A percentile compares a stretch with the other conserved stretches of the same genome.
These are phyloP conservation scores for Micropterix aruncella DNA, from an alignment of 2,888 invertebrate genomes.

Conservation along the genomic window DNA sequence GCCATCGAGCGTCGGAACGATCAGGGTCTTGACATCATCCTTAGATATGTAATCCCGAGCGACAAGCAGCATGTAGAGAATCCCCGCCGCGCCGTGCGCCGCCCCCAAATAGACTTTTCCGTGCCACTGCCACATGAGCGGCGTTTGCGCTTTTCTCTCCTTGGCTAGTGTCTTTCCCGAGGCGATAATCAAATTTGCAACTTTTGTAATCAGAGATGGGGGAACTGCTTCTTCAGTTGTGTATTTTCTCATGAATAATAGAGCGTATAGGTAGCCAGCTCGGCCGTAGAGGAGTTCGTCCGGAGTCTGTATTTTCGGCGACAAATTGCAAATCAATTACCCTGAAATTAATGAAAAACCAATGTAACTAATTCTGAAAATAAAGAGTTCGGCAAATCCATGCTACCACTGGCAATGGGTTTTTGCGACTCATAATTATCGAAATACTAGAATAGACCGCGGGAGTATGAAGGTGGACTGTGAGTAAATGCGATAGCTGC, in stretches of 20 bases:
- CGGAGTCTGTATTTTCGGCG: constrained; percentile 42
- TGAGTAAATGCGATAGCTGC: no score
- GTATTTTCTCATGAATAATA: constrained; percentile 59
- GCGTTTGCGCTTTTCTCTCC: constrained; percentile 37
- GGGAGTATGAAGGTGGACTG: no score
- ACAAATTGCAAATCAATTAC: constrained; percentile 38
- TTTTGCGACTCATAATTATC: no score
- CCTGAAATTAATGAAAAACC: constrained; percentile 25
- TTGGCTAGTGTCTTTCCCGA: constrained; percentile 49
- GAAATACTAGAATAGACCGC: no score
- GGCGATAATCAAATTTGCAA: constrained; percentile 42
- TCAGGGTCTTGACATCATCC: constrained; percentile 37
- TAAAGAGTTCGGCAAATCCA: constrained; percentile 3
- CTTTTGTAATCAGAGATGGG: constrained; percentile 40
- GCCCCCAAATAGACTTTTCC: constrained; percentile 75
- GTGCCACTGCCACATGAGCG: constrained; percentile 80
- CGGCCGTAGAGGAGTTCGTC: constrained; percentile 81
- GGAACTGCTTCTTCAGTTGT: constrained; percentile 45
- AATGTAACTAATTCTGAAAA: neutral
- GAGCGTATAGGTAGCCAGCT: constrained; percentile 65
- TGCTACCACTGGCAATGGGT: no score
- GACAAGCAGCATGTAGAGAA: constrained; percentile 65
- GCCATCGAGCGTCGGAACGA: constrained; percentile 53
- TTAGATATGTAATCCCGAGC: constrained; percentile 39
- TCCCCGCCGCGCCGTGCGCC: constrained; percentile 81